Evolutionary conservation across 2,888 invertebrate species (phyloP).

Genomic region (Oxyteleia sp.): DNA sequence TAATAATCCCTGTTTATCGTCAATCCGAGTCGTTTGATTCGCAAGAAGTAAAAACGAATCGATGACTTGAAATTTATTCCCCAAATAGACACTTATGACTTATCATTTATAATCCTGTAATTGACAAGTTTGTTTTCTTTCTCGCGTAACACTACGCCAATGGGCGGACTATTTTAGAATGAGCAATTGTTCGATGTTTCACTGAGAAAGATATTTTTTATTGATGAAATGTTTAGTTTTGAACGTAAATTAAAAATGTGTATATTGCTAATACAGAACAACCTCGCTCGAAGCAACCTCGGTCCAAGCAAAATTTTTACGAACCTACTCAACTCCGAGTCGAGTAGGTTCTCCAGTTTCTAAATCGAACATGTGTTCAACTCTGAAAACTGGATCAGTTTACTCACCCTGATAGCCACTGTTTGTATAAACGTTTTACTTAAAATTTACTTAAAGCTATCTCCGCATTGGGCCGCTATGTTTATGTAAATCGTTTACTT

Average conservation of each 20-base stretch:
- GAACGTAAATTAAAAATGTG: slow-evolving; percentile 66
- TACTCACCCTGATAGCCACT: too few species aligned
- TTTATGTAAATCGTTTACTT: too few species aligned
- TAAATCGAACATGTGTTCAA: too few species aligned
- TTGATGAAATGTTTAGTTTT: neutral
- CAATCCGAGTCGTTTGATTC: slow-evolving; percentile 46
- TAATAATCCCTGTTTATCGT: neutral
- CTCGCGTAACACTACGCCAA: slow-evolving; percentile 49
- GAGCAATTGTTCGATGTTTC: slow-evolving; percentile 58
- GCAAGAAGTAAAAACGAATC: slow-evolving; percentile 39
- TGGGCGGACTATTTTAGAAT: slow-evolving; percentile 69
- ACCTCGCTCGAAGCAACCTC: too few species aligned
- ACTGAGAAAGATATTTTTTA: slow-evolving; percentile 35
- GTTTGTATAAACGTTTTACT: too few species aligned
- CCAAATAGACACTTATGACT: slow-evolving; percentile 34
- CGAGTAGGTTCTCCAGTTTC: too few species aligned
- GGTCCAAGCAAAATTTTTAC: too few species aligned
- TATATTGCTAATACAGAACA: too few species aligned
- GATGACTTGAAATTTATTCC: slow-evolving; percentile 19
- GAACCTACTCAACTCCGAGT: too few species aligned
- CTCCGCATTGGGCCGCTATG: too few species aligned
- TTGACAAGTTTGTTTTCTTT: slow-evolving; percentile 60
- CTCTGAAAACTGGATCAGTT: too few species aligned
- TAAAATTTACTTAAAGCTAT: too few species aligned
- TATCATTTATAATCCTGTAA: slow-evolving; percentile 58